Evolutionary conservation across 2,888 invertebrate genomes (phyloP).

Genomic region (Thumatha senex): DNA sequence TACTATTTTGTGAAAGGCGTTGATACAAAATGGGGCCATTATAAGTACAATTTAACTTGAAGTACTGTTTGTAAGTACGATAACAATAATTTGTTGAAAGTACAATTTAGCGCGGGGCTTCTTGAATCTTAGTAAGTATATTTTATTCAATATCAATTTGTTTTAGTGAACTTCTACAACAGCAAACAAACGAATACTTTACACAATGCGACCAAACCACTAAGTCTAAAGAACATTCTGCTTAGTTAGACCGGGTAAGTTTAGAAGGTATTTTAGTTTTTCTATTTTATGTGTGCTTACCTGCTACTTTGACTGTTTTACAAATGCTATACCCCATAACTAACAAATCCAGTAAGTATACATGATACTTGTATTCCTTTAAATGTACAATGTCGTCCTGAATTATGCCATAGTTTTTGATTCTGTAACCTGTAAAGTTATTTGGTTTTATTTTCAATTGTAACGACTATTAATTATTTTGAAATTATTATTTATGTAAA

Average conservation of each 20-base stretch:
- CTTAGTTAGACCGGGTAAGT: conserved; percentile 1
- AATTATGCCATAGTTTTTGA: too few relatives aligned
- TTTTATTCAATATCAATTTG: conserved; percentile 6
- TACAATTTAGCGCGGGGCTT: conserved; percentile 39
- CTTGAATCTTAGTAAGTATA: conserved; percentile 21
- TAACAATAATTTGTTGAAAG: conserved; percentile 26
- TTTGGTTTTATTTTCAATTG: too few relatives aligned
- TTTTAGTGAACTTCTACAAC: conserved; percentile 20
- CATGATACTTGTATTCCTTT: too few relatives aligned
- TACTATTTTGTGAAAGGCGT: neutral
- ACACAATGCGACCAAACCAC: conserved; percentile 14
- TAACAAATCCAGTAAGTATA: too few relatives aligned
- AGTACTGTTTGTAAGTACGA: conserved; percentile 5
- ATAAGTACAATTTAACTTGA: conserved; percentile 2
- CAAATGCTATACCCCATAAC: too few relatives aligned
- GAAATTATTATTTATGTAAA: too few relatives aligned
- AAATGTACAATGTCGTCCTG: too few relatives aligned
- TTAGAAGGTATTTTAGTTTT: neutral
- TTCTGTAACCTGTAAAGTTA: too few relatives aligned
- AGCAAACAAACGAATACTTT: neutral
- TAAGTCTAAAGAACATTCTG: neutral
- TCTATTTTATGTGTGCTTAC: too few relatives aligned
- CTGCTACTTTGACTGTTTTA: too few relatives aligned
- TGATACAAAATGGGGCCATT: conserved; percentile 1
- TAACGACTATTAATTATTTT: too few relatives aligned